Base-by-base conservation (phyloP, 2,113 vertebrate species). In the Dolichallabes microphthalmus region DNA sequence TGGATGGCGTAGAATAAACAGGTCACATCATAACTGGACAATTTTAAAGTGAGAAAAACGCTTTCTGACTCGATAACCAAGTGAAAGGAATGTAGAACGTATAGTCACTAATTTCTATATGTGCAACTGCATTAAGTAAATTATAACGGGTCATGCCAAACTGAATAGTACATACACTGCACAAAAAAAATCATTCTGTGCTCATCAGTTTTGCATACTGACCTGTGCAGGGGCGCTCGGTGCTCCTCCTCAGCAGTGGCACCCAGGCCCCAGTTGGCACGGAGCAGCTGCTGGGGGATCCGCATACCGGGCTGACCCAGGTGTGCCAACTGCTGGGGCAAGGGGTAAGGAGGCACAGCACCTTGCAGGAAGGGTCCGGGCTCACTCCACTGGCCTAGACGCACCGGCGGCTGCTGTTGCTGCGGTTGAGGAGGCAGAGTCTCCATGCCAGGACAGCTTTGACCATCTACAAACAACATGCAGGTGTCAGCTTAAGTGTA, bases 381-480 rank as follows among this genome's bases (percentile, higher is more conserved):
- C 83, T 99, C 98, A 5, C 92, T 96, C 98, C 98, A 99, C 89
- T 97, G 98, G 89, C 98, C 96, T 64, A 99, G 88, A 88, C 97
- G 96, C 30, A 94, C 95, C 86, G 96, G 96, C 93, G 93, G 93
- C 90, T 94, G 93, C 84, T 93, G 91, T 82, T 91, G 92, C 85
- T 92, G 92, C 2, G 61, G 84, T 60, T 80, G 84, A 30, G 87
- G 97, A 96, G 92, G 95, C 89, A 99, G 91, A 45, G 96, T 95
- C 92, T 99, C 98, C 86, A 98, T 93, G 87, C 97, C 94, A 82
- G 96, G 90, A 73, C 94, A 95, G 89, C 94, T 94, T 90, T 97
- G 98, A 81, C 97, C 91, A 85, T 95, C 94, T 95, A 90, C 76
- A 86, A 64, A 83, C 50, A 69, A 71, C 22, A 76, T 20, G 64